Percentiles rank a stretch among this genome's conserved stretches.
Evolutionary conservation across 2,888 invertebrate species (phyloP).

Genomic region (Drosophila rubida): DNA sequence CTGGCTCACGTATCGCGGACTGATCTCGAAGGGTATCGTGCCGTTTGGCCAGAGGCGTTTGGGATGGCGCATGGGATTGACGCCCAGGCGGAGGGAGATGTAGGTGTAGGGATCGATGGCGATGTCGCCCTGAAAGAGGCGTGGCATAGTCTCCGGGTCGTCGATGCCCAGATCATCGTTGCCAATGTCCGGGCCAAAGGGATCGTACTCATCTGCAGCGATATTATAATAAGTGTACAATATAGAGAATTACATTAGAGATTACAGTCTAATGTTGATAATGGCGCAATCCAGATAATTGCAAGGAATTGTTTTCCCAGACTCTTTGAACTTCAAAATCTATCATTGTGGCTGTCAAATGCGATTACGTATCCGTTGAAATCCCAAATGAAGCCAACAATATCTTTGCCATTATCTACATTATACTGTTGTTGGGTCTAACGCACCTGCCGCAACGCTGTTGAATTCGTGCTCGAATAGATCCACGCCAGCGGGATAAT

Average conservation of each 20-base stretch:
- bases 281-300: too few relatives aligned
- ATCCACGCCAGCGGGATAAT: conserved; percentile 73
- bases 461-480: conserved; percentile 80
- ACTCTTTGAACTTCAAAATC: too few relatives aligned
- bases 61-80: conserved; percentile 88
- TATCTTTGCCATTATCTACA: too few relatives aligned
- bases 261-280: not conserved
- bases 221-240: not conserved
- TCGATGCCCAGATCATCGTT: conserved; percentile 76
- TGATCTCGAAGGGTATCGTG: conserved; percentile 89
- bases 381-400: too few relatives aligned
- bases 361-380: too few relatives aligned
- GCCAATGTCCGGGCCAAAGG: conserved; percentile 61
- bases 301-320: too few relatives aligned
- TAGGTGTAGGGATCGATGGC: conserved; percentile 88
- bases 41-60: conserved; percentile 88
- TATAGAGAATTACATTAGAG: not conserved
- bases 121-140: conserved; percentile 89
- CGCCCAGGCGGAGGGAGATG: conserved; percentile 87
- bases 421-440: too few relatives aligned
- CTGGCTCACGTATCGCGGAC: conserved; percentile 85
- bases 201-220: conserved; percentile 68
- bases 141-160: conserved; percentile 89
- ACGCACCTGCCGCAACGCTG: conserved; percentile 63
- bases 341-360: too few relatives aligned